Percentiles rank a stretch among this genome's conserved stretches.
These are phyloP conservation scores for Unio delphinus DNA, from an alignment of 2,888 invertebrate genomes.

Conservation along the genomic window DNA sequence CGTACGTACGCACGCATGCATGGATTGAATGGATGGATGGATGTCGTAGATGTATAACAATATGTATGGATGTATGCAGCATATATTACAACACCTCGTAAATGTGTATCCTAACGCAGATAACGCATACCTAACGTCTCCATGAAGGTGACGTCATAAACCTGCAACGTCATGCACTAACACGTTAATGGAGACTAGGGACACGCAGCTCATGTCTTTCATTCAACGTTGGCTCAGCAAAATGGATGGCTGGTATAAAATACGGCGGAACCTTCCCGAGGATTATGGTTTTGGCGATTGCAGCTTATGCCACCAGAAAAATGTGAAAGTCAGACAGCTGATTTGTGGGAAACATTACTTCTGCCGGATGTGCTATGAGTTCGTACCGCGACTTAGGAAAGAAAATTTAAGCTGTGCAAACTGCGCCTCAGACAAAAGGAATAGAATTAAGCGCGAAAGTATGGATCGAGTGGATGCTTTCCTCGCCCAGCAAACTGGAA, in stretches of 20 bases:
- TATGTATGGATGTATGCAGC: too few species aligned
- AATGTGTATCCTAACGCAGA: too few species aligned
- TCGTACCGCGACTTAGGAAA: constrained; percentile 33
- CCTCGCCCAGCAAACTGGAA: constrained; percentile 5
- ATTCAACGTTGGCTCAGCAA: constrained; percentile 5
- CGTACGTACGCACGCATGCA: too few species aligned
- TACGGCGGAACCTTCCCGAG: constrained; percentile 3
- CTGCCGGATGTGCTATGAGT: constrained; percentile 41
- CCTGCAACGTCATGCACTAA: not conserved
- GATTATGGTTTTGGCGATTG: constrained; percentile 28
- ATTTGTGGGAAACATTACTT: constrained; percentile 37
- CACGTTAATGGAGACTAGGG: not conserved
- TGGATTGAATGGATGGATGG: too few species aligned
- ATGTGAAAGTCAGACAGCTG: constrained; percentile 26
- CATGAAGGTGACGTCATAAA: too few species aligned
- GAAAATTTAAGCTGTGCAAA: constrained; percentile 33
- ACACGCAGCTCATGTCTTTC: not conserved
- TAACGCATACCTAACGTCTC: too few species aligned
- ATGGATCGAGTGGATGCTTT: constrained; percentile 8
- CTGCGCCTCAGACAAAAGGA: constrained; percentile 13
- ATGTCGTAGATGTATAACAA: too few species aligned
- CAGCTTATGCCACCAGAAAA: constrained; percentile 35
- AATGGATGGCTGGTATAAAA: constrained; percentile 10
- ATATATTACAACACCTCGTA: too few species aligned
- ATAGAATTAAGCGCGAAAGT: not conserved